phyloP scores from a whole-genome alignment of 2,797 vertebrate genomes.

The Lerista edwardsae region DNA sequence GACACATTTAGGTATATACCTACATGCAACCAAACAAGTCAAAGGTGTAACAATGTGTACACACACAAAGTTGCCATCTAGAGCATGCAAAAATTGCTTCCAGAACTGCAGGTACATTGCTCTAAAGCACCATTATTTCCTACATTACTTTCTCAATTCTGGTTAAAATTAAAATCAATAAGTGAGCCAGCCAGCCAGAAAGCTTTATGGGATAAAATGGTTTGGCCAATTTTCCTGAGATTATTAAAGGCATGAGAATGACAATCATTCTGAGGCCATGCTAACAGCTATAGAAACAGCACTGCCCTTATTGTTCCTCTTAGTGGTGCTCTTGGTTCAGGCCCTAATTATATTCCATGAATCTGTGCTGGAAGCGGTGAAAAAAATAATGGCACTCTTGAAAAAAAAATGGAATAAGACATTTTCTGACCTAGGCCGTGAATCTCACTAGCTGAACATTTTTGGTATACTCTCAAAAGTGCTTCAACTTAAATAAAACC shows the following conservation, averaged over 20 bases:
- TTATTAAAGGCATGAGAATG: slow-evolving; percentile 9
- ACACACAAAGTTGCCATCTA: background rate
- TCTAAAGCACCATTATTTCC: slow-evolving; percentile 5
- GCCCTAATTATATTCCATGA: slow-evolving; percentile 2
- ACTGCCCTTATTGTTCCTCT: background rate
- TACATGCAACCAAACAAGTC: too few species aligned
- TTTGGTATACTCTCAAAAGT: background rate
- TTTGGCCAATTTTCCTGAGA: slow-evolving; percentile 3
- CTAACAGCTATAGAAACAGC: background rate
- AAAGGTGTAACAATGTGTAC: too few species aligned
- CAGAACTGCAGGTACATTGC: background rate
- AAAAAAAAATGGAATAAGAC: background rate
- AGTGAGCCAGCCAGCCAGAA: background rate
- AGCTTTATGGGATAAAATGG: background rate
- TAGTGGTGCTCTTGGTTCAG: slow-evolving; percentile 4
- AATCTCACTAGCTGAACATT: background rate
- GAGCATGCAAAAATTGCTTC: background rate
- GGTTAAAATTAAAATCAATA: slow-evolving; percentile 43
- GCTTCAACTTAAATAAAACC: background rate
- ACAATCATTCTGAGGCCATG: slow-evolving; percentile 18
- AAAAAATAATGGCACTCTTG: background rate
- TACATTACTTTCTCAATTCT: slow-evolving; percentile 9
- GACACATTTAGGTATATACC: too few species aligned
- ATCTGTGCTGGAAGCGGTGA: background rate
- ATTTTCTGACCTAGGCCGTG: background rate